Evolutionary conservation across 2,888 invertebrate genomes (phyloP), one percentile per base, ranked within the genome.

Genomic region (Cephalotes varians): DNA sequence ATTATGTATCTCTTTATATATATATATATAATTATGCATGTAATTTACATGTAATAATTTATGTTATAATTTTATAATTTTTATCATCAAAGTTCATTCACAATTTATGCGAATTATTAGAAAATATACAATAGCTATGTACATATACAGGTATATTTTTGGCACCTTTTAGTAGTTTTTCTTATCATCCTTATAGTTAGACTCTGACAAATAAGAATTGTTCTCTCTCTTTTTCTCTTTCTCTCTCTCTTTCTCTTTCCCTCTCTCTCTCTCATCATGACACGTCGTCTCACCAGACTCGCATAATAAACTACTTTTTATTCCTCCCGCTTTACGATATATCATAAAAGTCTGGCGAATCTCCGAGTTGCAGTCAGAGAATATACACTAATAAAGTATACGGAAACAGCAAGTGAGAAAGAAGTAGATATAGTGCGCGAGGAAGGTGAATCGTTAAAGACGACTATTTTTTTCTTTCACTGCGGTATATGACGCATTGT

Each of bases 321-420:
- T 69, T 69, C 0, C 37, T 67, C 31, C 18, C 31, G 4, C 10
- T 77, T 69, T 77, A 69, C 21, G 77, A 44, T 31, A 40, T 31
- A 56, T 69, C 54, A 69, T 69, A 77, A 77, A 77, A 69, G 51
- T 31, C 34, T 40, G 37, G 25, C 31, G 28, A 77, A 77, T 69
- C 56, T 77, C 44, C 12, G 21, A 65, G 49, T 65, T 28, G 76
- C 65, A 65, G 4, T 44, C 21, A 44, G 44, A 44, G 25, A 69
- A 69, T 25, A 44, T 25, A 31, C 44, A 9, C 56, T 77, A 69
- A 77, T 77, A 77, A 69, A 69, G 18, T 21, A 54, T n/a, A 18
- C 34, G 25, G 9, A 21, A 54, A 7, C n/a, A n/a, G 21, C 69
- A 69, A 69, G 31, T 44, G 56, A 69, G 25, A 56, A 69, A n/a